These are phyloP conservation scores for Podocnemis expansa DNA, from an alignment of 2,113 vertebrate species.

Conservation along the genomic window DNA sequence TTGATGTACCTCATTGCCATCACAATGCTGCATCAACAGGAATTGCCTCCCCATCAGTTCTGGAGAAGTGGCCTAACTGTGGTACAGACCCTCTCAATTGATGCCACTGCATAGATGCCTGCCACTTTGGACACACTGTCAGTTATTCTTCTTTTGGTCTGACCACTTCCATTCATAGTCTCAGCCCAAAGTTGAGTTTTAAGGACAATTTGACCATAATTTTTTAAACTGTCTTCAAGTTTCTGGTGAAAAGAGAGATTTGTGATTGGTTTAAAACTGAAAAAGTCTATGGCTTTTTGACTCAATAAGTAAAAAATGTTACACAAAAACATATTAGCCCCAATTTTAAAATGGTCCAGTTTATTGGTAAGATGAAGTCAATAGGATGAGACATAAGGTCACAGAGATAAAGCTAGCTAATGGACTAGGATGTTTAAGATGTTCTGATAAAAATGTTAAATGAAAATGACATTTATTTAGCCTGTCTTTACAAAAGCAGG, in stretches of 20 bases:
- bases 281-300: not conserved
- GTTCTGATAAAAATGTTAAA: not conserved
- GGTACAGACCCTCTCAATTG: too few relatives aligned
- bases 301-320: not conserved
- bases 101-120: too few relatives aligned
- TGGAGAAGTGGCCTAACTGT: too few relatives aligned
- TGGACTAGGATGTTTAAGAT: not conserved
- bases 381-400: not conserved
- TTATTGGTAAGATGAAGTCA: not conserved
- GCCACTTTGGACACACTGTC: too few relatives aligned
- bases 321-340: not conserved
- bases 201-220: not conserved
- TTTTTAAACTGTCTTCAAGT: not conserved
- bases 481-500: not conserved
- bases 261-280: not conserved
- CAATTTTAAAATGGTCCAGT: not conserved
- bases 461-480: constrained; percentile 12
- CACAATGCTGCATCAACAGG: too few relatives aligned
- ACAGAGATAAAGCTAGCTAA: not conserved
- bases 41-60: too few relatives aligned
- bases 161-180: not conserved
- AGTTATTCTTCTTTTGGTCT: not conserved
- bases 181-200: not conserved
- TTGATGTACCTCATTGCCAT: too few relatives aligned
- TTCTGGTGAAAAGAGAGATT: not conserved